Evolutionary conservation across 2,888 invertebrate genomes (phyloP).

Genomic region (Monopis laevigella): DNA sequence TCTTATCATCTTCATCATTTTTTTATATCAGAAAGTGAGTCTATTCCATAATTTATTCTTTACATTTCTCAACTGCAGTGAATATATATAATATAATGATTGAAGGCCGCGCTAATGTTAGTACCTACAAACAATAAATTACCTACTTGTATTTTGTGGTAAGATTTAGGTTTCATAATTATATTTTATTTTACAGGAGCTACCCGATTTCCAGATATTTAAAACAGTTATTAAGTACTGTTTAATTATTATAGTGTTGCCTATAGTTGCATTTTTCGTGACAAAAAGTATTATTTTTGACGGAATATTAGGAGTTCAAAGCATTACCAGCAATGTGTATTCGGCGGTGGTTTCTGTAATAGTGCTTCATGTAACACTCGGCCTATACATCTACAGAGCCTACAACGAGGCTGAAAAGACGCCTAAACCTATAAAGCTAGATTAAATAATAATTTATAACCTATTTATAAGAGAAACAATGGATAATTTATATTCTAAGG

Average conservation of each 20-base stretch:
- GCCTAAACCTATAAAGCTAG: slow-evolving; percentile 51
- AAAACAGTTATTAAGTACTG: slow-evolving; percentile 80
- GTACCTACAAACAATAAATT: slow-evolving; percentile 22
- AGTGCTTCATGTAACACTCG: slow-evolving; percentile 79
- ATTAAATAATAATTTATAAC: slow-evolving; percentile 29
- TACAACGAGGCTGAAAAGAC: slow-evolving; percentile 68
- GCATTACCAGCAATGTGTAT: slow-evolving; percentile 77
- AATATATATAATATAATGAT: slow-evolving; percentile 61
- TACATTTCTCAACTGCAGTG: slow-evolving; percentile 34
- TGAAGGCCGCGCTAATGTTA: slow-evolving; percentile 62
- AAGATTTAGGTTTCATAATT: slow-evolving; percentile 18
- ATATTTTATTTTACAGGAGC: slow-evolving; percentile 56
- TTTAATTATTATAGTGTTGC: slow-evolving; percentile 78
- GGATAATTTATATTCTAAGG: slow-evolving; percentile 56
- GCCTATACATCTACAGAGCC: slow-evolving; percentile 80
- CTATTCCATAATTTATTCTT: slow-evolving; percentile 31
- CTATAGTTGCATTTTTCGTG: slow-evolving; percentile 77
- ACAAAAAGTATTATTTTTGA: slow-evolving; percentile 77
- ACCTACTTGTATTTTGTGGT: slow-evolving; percentile 1
- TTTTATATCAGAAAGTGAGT: too few species aligned
- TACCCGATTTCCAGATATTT: slow-evolving; percentile 77
- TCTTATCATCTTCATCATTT: too few species aligned
- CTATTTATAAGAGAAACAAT: slow-evolving; percentile 34
- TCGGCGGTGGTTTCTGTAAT: slow-evolving; percentile 81
- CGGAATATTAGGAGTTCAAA: slow-evolving; percentile 62